Percentiles rank a stretch among this genome's conserved stretches.
These are phyloP conservation scores for Amazona guildingii DNA, from an alignment of 2,113 vertebrate species.

Conservation along the genomic window DNA sequence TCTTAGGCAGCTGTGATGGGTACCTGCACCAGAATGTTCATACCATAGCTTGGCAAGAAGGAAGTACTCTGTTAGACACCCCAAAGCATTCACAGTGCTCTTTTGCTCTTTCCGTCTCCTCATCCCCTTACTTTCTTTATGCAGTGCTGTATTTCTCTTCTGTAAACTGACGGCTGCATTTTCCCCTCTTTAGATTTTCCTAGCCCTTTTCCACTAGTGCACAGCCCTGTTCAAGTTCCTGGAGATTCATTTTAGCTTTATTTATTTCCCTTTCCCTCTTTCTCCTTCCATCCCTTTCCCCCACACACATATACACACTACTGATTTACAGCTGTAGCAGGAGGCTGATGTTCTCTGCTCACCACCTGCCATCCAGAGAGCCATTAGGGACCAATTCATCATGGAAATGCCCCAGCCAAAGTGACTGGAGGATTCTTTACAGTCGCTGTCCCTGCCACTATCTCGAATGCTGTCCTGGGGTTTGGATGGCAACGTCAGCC, in stretches of 20 bases:
- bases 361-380: not conserved
- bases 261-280: not conserved
- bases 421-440: slow-evolving; percentile 7
- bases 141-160: not conserved
- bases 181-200: not conserved
- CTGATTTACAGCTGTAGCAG: not conserved
- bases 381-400: slow-evolving; percentile 16
- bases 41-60: not conserved
- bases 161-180: not conserved
- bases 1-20: not conserved
- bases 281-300: not conserved
- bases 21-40: not conserved
- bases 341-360: not conserved
- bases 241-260: not conserved
- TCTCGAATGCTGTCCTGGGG: not conserved
- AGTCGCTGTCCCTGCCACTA: not conserved
- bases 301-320: fast-evolving
- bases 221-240: not conserved
- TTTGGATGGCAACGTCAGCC: not conserved
- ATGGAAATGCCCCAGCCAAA: not conserved
- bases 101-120: not conserved
- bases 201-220: not conserved
- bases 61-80: not conserved
- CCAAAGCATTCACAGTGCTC: not conserved
- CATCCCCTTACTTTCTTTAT: not conserved